Evolutionary conservation across 2,888 invertebrate species (phyloP).

Genomic region (Athetis lepigone): DNA sequence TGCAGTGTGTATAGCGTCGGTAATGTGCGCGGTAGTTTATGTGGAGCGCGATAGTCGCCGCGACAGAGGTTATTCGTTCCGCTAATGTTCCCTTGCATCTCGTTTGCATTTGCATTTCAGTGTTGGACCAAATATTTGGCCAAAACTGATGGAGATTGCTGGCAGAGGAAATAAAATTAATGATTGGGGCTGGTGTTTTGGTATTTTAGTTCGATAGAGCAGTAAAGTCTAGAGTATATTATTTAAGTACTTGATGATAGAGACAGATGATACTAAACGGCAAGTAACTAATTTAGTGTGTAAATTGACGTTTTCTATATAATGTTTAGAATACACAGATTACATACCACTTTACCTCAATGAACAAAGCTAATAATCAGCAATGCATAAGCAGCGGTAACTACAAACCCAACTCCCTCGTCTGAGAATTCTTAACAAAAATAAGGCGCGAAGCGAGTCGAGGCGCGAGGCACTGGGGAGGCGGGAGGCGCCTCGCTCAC

Average conservation of each 20-base stretch:
- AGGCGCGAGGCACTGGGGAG: constrained; percentile 38
- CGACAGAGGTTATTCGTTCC: constrained; percentile 89
- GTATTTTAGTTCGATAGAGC: not conserved
- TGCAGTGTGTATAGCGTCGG: constrained; percentile 73
- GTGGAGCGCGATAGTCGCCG: constrained; percentile 86
- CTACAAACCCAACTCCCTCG: constrained; percentile 57
- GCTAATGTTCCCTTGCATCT: constrained; percentile 87
- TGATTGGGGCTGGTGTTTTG: not conserved
- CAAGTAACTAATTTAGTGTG: too few species aligned
- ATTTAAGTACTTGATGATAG: too few species aligned
- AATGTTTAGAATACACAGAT: not conserved
- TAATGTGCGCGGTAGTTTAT: constrained; percentile 89
- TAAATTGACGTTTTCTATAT: not conserved
- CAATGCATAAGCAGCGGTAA: constrained; percentile 38
- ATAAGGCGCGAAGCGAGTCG: constrained; percentile 68
- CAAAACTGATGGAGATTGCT: constrained; percentile 48
- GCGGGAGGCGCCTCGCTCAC: constrained; percentile 69
- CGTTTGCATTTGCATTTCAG: constrained; percentile 80
- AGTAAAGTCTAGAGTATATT: not conserved
- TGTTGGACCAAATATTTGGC: constrained; percentile 57
- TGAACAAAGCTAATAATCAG: constrained; percentile 31
- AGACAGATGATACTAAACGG: not conserved
- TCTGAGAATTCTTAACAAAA: constrained; percentile 76
- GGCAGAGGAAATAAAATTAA: not conserved
- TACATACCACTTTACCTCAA: not conserved